Base-by-base conservation (phyloP, 2,888 invertebrate species). In the Lasius platythorax region DNA sequence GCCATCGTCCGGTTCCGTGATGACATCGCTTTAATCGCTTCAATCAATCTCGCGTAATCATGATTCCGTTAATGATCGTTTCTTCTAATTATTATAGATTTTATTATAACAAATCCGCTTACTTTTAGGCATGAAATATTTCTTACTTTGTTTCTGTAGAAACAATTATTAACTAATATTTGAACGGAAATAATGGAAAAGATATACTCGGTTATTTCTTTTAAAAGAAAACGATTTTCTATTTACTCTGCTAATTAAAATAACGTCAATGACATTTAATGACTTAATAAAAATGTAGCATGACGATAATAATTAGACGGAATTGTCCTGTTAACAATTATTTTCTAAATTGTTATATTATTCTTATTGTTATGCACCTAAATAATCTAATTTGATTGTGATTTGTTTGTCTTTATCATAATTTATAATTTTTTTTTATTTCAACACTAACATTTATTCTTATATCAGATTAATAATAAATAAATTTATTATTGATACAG, bases 11-110 rank as follows among this genome's bases (percentile, higher is more conserved):
- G 61, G 9, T 37, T 75, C 61, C n/a, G 43, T n/a, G 15, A 61
- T 8, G 53, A 67, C 67, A 78, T 15, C n/a, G 8, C 33, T 67
- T 67, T 78, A 78, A 67, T 78, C 40, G 40, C 56, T 67, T 67
- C 67, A 67, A 67, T 78, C 53, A 76, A 30, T 50, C 40, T 33
- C 28, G 12, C 12, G 15, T 12, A 4, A 40, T 11, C 50, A 1
- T 46, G 18, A 23, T 28, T 53, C 56, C 40, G 12, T 50, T 56
- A 56, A 56, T 28, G 40, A 75, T 50, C 46, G 12, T 50, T 40
- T 53, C 11, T 33, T 33, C 33, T 30, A 76, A 66, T 64, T 76
- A 76, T 76, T 28, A 23, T 37, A 1, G 1, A 43, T 50, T 63
- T 40, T 12, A 23, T 28, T 12, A 23, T 76, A 12, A 76, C 2